Evolutionary conservation across 1,140 invertebrate species (phyloP).

Genomic region (Drosophila setifemur): DNA sequence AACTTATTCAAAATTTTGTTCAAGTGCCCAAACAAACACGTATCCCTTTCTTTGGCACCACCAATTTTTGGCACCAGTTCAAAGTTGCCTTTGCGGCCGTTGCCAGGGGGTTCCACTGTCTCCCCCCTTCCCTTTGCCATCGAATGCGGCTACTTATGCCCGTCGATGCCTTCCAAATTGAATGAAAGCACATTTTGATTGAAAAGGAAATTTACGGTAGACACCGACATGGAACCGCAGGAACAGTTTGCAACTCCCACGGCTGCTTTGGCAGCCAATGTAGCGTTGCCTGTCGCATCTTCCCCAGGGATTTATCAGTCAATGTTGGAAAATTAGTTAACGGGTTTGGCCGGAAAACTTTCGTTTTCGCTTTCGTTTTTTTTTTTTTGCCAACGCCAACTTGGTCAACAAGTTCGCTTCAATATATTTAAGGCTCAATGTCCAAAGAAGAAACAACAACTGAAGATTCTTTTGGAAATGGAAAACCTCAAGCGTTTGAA

Average conservation of each 20-base stretch:
- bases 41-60: conserved; percentile 55
- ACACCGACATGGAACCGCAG: conserved; percentile 20
- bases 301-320: conserved; percentile 59
- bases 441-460: conserved; percentile 11
- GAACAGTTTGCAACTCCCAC: conserved; percentile 32
- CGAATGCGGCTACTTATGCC: conserved; percentile 42
- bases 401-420: conserved; percentile 63
- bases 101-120: background rate
- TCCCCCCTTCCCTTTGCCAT: conserved; percentile 14
- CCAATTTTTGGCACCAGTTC: conserved; percentile 60
- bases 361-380: background rate
- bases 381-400: conserved; percentile 16
- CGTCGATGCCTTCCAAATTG: conserved; percentile 54
- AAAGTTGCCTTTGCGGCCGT: conserved; percentile 45
- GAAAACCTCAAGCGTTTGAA: conserved; percentile 30
- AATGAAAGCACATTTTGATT: conserved; percentile 79
- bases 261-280: conserved; percentile 64
- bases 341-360: conserved; percentile 41
- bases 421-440: conserved; percentile 51
- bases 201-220: conserved; percentile 74
- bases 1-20: no score
- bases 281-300: conserved; percentile 17
- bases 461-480: conserved; percentile 11
- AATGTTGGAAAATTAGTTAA: conserved; percentile 75
- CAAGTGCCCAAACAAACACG: background rate